phyloP scores from a whole-genome alignment of 1,140 invertebrate species.

The Aphelenchoides fujianensis region DNA sequence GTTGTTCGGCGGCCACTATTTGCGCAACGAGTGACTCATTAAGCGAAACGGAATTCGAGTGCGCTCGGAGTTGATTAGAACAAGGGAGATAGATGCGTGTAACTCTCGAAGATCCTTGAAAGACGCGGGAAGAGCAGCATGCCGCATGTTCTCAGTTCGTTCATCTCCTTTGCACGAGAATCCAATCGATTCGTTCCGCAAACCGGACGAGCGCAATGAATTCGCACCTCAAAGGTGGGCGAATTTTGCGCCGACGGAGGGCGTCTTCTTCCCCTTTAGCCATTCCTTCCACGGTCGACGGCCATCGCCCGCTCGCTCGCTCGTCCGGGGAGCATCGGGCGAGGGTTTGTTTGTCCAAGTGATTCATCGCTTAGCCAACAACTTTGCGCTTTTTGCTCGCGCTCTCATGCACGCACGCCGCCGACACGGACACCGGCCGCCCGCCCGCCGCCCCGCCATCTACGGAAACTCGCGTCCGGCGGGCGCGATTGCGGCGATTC shows the following conservation, averaged over 20 bases:
- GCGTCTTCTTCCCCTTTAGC: neutral
- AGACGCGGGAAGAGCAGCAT: no score
- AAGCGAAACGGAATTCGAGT: neutral
- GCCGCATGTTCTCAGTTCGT: no score
- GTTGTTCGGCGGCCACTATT: neutral
- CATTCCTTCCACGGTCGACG: neutral
- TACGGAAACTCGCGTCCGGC: neutral
- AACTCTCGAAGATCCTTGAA: neutral
- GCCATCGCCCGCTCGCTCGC: no score
- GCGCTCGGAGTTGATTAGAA: neutral
- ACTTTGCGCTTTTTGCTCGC: neutral
- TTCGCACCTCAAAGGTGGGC: neutral
- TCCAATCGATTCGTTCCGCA: neutral
- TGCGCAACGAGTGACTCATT: neutral
- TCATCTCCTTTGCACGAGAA: no score
- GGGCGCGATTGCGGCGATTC: neutral
- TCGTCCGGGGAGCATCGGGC: neutral
- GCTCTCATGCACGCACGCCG: neutral
- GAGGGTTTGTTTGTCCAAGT: neutral
- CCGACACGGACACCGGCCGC: neutral
- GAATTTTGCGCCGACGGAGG: neutral
- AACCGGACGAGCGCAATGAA: neutral
- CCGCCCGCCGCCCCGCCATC: neutral
- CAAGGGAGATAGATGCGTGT: neutral
- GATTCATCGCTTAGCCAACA: conserved; percentile 5